These are phyloP conservation scores for Hylia prasina DNA, from an alignment of 2,113 vertebrate species.

Conservation along the genomic window DNA sequence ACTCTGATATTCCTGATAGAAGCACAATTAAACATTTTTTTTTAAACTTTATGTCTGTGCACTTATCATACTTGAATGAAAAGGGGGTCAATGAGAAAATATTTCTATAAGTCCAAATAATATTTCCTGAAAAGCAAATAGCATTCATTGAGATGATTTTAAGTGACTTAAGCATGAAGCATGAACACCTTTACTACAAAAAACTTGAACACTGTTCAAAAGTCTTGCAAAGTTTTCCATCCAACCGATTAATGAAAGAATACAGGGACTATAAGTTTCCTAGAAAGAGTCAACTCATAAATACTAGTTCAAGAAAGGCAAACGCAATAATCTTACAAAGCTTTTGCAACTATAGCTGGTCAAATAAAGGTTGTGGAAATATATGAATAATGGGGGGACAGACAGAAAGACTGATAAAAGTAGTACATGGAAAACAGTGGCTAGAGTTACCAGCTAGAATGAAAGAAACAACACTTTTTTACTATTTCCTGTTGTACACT, in stretches of 20 bases:
- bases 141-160: neutral
- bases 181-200: neutral
- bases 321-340: neutral
- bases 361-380: neutral
- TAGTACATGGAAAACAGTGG: neutral
- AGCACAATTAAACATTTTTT: constrained; percentile 37
- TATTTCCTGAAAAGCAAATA: neutral
- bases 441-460: neutral
- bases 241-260: neutral
- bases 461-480: neutral
- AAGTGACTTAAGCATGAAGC: neutral
- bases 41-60: neutral
- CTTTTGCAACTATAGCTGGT: neutral
- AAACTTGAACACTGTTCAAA: neutral
- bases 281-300: neutral
- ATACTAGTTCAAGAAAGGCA: neutral
- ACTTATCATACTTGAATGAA: neutral
- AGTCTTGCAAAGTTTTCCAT: neutral
- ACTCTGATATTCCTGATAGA: constrained; percentile 13
- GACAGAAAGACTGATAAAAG: neutral
- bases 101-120: neutral
- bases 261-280: neutral
- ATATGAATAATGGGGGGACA: accelerated
- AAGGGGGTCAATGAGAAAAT: neutral
- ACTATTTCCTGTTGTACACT: neutral